Evolutionary conservation across 2,113 vertebrate genomes (phyloP), one percentile per base, ranked within the genome.

Genomic region (Anthoscopus minutus): DNA sequence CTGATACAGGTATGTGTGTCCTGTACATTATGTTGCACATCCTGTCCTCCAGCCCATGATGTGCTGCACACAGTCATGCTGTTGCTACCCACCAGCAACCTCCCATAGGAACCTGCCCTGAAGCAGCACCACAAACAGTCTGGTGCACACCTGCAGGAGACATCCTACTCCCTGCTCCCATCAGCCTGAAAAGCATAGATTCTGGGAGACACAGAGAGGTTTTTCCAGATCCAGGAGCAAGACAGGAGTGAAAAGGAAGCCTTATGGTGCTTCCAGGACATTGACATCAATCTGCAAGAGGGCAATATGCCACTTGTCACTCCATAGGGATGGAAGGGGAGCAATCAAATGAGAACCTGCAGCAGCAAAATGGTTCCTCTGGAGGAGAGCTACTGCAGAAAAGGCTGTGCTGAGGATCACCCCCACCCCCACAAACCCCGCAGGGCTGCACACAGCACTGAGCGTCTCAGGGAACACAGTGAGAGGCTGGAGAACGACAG

Each of bases 311-410:
- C 8, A 19, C 33, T 54, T 42, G 16, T 19, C 10, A 24, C 28
- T 60, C 18, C 37, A 15, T 0, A 37, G 13, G 23, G 19, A 40
- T 11, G 20, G 40, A 81, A 37, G 56, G 7, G 7, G 21, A 94
- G 19, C 20, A 65, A 57, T 23, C 24, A 35, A 13, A 23, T 3
- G 33, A 89, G 56, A 81, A 85, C 42, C 45, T 61, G 79, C 66
- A 93, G 89, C 48, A 95, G 44, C 71, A 93, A 93, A 93, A 96
- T 88, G 89, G 86, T 93, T 93, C 92, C 92, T 54, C 21, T 7
- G 3, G 45, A 86, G 3, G 45, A 86, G 69, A 89, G 10, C 9
- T 44, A 15, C 88, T 71, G 82, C 77, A 88, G 62, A 62, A 82
- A 50, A 58, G 48, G 44, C 78, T 86, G 64, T 51, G 86, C 83